Base-by-base conservation (phyloP, 2,113 vertebrate genomes). In the Pluvialis apricaria region DNA sequence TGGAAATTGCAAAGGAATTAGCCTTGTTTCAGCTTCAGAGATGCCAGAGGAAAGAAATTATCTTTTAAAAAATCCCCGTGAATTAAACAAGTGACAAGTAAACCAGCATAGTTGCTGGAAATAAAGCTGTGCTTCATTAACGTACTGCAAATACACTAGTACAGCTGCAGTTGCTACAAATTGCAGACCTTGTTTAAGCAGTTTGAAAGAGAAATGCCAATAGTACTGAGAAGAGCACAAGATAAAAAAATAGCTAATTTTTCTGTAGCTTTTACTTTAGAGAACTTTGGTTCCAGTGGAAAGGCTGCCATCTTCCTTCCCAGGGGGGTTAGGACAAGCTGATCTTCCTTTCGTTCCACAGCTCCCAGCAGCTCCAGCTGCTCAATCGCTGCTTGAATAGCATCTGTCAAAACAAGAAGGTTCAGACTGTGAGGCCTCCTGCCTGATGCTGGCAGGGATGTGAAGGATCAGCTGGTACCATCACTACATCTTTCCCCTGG, bases 281-380 rank as follows among this genome's bases (percentile, higher is more conserved):
- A 99, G 82, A 99, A 99, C 95, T 98, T 98, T 36, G 99, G 99
- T 80, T 99, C 99, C 94, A 99, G 97, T 9, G 99, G 99, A 95
- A 99, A 99, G 70, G 98, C 98, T 16, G 99, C 98, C 99, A 99
- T 99, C 97, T 99, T 99, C 95, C 98, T 99, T 70, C 99, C 99
- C 92, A 99, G 81, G 3, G 98, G 94, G 3, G 99, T 99, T 75
- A 99, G 98, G 40, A 91, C 79, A 31, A 99, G 97, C 84, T 98
- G 99, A 29, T 98, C 97, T 9, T 98, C 98, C 66, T 98, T 99
- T 51, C 86, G 98, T 82, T 99, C 99, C 69, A 99, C 97, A 58
- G 99, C 99, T 36, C 99, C 99, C 84, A 99, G 96, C 58, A 99
- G 98, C 62, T 99, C 98, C 95, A 99, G 97, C 88, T 99, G 98